Base-by-base conservation (phyloP, 2,888 invertebrate genomes). In the Pachymerium ferrugineum region DNA sequence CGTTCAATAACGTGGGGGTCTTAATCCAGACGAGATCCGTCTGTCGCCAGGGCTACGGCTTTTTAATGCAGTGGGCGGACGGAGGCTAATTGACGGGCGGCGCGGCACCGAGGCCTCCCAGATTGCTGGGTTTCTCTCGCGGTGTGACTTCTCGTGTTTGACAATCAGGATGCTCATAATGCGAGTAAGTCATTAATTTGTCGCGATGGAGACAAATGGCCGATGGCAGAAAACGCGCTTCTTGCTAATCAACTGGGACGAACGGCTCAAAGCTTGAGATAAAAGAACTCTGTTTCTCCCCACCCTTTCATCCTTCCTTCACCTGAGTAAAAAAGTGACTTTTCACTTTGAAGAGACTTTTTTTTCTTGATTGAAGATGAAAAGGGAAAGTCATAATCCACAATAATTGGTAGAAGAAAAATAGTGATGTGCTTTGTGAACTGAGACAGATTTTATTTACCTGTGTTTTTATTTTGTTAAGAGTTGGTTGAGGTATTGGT, bases 21-120 rank as follows among this genome's bases (percentile, higher is more conserved):
- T 47, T 72, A 72, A 72, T 72, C 72, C 72, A 72, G 38, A 29
- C 19, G 47, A 42, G 54, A 72, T 72, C 72, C 72, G 72, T 72
- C 72, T 47, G 72, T 33, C 72, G 72, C 47, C 72, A 72, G 29
- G 72, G 28, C 72, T 28, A 72, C 47, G 72, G 72, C 30, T 72
- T 72, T 72, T 72, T 72, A 72, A 72, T 72, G 72, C 72, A 38
- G 38, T 38, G 71, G 70, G 70, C 33, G 70, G 70, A 69, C 30
- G 70, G 31, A 30, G 70, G 70, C 70, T 69, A 69, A 69, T 69
- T 69, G 70, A 69, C 33, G 70, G 62, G 62, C 62, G 62, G 62
- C 62, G 62, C 62, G 62, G n/a, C n/a, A n/a, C n/a, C n/a, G n/a
- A n/a, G 62, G 62, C 28, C 28, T 62, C 62, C 62, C 28, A 28